These are phyloP conservation scores for Yoshiicerus persimilis DNA, from an alignment of 1,140 invertebrate genomes.

Conservation along the genomic window DNA sequence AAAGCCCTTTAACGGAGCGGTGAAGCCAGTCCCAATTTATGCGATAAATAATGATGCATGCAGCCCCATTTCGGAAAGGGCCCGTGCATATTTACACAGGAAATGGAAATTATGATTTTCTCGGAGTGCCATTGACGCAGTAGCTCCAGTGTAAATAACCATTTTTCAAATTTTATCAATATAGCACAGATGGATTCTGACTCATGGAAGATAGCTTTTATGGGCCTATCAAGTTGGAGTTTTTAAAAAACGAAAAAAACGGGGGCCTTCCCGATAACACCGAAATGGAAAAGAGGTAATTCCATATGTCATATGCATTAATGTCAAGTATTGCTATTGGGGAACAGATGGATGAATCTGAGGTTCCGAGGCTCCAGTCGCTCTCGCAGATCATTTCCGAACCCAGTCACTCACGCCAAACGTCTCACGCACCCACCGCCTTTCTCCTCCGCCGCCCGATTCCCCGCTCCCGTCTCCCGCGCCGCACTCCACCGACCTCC, in stretches of 20 bases:
- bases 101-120: slow-evolving; percentile 50
- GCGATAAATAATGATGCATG: slow-evolving; percentile 49
- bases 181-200: slow-evolving; percentile 49
- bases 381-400: slow-evolving; percentile 40
- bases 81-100: slow-evolving; percentile 47
- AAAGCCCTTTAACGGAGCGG: slow-evolving; percentile 46
- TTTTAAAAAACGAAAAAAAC: slow-evolving; percentile 36
- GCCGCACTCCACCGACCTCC: background rate
- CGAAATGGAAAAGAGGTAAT: slow-evolving; percentile 48
- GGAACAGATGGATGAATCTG: slow-evolving; percentile 47
- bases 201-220: slow-evolving; percentile 46
- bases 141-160: slow-evolving; percentile 48
- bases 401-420: background rate
- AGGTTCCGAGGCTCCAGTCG: slow-evolving; percentile 26
- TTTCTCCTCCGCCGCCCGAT: background rate
- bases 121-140: slow-evolving; percentile 46
- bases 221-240: slow-evolving; percentile 42
- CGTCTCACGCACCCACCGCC: background rate
- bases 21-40: slow-evolving; percentile 46
- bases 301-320: slow-evolving; percentile 49
- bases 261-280: slow-evolving; percentile 38
- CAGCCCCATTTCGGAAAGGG: slow-evolving; percentile 38
- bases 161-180: slow-evolving; percentile 51
- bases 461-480: background rate
- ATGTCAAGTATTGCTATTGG: slow-evolving; percentile 47